Percentiles rank a stretch among this genome's conserved stretches.
These are phyloP conservation scores for Gorsachius magnificus DNA, from an alignment of 2,797 vertebrate species.

Conservation along the genomic window DNA sequence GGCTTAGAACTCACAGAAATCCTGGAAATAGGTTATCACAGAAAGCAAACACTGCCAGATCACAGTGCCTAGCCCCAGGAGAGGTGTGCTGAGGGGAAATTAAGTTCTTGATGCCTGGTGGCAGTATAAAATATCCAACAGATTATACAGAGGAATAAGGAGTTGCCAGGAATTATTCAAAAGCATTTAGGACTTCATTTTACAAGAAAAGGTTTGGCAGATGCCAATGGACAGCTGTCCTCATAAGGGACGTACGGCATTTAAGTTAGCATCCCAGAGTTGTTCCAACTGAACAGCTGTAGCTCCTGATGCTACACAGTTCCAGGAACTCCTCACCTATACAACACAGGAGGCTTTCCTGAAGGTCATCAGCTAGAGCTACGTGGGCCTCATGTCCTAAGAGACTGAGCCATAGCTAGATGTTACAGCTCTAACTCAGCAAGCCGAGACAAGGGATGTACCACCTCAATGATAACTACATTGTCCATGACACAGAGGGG, in stretches of 20 bases:
- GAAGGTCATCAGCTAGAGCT: background rate
- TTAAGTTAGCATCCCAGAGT: background rate
- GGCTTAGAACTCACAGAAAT: background rate
- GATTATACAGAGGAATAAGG: background rate
- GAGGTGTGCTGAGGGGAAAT: background rate
- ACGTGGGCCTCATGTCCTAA: accelerated
- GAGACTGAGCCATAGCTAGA: background rate
- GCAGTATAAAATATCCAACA: background rate
- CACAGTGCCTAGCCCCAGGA: background rate
- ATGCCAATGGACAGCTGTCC: background rate
- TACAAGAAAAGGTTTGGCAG: background rate
- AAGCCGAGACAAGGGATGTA: background rate
- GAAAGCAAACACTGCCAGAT: background rate
- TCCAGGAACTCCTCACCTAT: background rate
- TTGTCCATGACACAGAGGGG: too few relatives aligned
- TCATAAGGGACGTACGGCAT: background rate
- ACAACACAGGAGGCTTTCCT: background rate
- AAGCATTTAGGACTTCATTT: background rate
- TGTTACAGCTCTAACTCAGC: background rate
- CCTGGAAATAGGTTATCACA: background rate
- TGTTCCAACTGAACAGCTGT: background rate
- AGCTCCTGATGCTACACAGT: background rate
- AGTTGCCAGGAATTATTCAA: background rate
- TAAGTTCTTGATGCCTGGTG: background rate
- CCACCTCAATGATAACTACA: too few relatives aligned